phyloP scores from a whole-genome alignment of 2,797 vertebrate genomes.

The Hozukius guyotensis region DNA sequence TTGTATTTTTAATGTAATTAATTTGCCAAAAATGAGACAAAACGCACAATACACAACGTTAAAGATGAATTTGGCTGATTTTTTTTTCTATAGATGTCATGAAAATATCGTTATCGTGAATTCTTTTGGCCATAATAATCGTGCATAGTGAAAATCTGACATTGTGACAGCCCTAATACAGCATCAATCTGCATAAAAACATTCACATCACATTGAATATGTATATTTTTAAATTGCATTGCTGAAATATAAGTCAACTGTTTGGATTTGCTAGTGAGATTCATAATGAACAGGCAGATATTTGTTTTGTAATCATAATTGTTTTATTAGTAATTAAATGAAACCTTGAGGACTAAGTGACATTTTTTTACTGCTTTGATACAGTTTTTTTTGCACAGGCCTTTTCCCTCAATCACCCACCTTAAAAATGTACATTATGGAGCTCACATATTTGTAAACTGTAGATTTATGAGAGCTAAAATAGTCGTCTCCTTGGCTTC shows the following conservation, averaged over 20 bases:
- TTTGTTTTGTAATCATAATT: not conserved
- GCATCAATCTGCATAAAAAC: not conserved
- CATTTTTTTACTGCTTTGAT: not conserved
- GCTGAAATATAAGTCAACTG: not conserved
- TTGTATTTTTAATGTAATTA: too few species aligned
- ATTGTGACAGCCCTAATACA: too few species aligned
- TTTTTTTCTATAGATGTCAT: too few species aligned
- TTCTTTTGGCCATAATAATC: rapidly evolving
- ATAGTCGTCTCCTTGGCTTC: conserved; percentile 43
- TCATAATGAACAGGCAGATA: not conserved
- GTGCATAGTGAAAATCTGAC: too few species aligned
- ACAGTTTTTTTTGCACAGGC: not conserved
- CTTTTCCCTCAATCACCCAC: not conserved
- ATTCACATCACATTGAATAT: not conserved
- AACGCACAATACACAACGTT: too few species aligned
- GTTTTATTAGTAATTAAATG: not conserved
- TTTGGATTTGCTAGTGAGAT: not conserved
- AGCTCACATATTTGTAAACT: conserved; percentile 23
- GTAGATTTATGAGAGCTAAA: conserved; percentile 48
- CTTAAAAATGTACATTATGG: conserved; percentile 13
- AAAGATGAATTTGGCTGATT: too few species aligned
- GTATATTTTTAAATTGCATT: not conserved
- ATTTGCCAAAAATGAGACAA: rapidly evolving
- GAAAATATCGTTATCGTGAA: rapidly evolving
- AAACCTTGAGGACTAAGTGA: not conserved